A percentile compares a stretch with the other conserved stretches of the same genome.
Conservation (phyloP, 2,113 vertebrate species). For the Malaclemys terrapin region DNA sequence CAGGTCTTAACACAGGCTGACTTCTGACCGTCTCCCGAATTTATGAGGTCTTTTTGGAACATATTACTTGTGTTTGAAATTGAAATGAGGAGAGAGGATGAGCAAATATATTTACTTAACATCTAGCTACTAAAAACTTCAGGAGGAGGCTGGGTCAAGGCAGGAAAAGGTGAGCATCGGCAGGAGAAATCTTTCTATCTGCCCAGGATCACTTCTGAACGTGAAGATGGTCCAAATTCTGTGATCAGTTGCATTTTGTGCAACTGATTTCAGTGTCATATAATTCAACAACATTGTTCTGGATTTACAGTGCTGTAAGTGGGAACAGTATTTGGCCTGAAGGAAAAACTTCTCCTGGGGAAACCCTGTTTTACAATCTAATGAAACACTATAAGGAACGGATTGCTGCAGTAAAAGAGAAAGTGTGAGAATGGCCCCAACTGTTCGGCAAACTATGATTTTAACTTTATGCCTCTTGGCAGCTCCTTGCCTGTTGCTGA, state of each 20-base stretch:
- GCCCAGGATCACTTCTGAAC: not conserved
- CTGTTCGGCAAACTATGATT: constrained; percentile 5
- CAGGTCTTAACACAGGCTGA: not conserved
- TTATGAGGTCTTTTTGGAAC: constrained; percentile 8
- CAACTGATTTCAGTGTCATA: not conserved
- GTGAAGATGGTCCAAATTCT: rapidly evolving
- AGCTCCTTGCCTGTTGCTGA: not conserved
- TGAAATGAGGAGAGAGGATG: constrained; percentile 26
- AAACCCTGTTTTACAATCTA: not conserved
- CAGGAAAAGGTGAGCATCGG: not conserved
- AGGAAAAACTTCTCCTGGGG: not conserved
- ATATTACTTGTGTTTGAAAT: not conserved
- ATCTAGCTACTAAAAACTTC: not conserved
- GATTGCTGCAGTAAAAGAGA: not conserved
- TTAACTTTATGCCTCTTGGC: constrained; percentile 48
- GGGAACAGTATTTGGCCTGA: not conserved
- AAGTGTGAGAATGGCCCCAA: not conserved
- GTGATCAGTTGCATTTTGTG: not conserved
- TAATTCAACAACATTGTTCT: not conserved
- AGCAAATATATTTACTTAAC: constrained; percentile 44
- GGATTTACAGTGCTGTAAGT: not conserved
- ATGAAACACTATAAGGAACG: not conserved
- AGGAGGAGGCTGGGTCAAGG: not conserved
- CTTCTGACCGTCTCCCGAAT: not conserved
- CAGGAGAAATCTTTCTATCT: constrained; percentile 2